These are phyloP conservation scores for Drosophila trapezifrons DNA, from an alignment of 1,140 invertebrate species.

Conservation along the genomic window DNA sequence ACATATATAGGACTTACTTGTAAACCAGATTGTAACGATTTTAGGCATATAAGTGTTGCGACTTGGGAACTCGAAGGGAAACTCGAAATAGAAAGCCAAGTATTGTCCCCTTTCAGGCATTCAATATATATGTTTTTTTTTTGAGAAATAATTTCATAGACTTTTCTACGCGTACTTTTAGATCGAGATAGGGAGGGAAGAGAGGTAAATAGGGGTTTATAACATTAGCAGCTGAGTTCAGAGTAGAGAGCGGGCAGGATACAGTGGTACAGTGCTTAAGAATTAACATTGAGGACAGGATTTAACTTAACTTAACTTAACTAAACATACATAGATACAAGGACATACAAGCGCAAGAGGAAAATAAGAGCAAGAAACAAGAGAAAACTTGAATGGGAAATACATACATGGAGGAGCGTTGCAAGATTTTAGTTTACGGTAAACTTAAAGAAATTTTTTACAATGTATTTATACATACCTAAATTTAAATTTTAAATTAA, in stretches of 20 bases:
- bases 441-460: conserved; percentile 83
- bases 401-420: conserved; percentile 73
- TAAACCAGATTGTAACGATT: conserved; percentile 71
- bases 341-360: conserved; percentile 41
- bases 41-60: conserved; percentile 77
- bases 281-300: conserved; percentile 48
- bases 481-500: conserved; percentile 83
- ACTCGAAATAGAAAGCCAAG: conserved; percentile 25
- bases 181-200: conserved; percentile 22
- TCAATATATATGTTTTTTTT: conserved; percentile 1
- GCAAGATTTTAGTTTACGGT: conserved; percentile 82
- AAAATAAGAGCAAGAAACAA: conserved; percentile 33
- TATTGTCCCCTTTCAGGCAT: conserved; percentile 39
- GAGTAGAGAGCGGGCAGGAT: conserved; percentile 21
- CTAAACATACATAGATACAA: conserved; percentile 47
- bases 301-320: conserved; percentile 45
- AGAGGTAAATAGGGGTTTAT: conserved; percentile 46
- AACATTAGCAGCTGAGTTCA: conserved; percentile 53
- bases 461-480: conserved; percentile 83
- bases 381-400: conserved; percentile 37
- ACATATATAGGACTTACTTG: conserved; percentile 61
- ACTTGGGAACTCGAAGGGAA: conserved; percentile 47
- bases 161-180: conserved; percentile 72
- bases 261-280: conserved; percentile 54
- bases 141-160: conserved; percentile 52